Evolutionary conservation across 2,113 vertebrate genomes (phyloP).

Genomic region (Syngnathoides biaculeatus): DNA sequence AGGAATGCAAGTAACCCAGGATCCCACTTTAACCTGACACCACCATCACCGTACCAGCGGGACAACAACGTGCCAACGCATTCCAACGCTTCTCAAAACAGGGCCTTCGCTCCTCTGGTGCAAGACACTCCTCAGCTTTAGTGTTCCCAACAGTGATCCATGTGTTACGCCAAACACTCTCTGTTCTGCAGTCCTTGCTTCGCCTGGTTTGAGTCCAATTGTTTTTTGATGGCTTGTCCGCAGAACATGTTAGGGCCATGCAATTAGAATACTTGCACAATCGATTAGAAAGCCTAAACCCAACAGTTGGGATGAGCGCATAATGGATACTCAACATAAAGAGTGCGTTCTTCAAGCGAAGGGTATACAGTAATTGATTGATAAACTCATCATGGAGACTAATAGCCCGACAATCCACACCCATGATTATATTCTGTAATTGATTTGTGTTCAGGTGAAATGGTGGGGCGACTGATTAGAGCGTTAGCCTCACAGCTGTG

Average conservation of each 20-base stretch:
- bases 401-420: slow-evolving; percentile 25
- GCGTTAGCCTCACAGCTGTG: too few relatives aligned
- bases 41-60: slow-evolving; percentile 36
- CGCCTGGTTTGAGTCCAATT: background rate
- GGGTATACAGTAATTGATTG: slow-evolving; percentile 39
- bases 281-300: slow-evolving; percentile 51
- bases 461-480: too few relatives aligned
- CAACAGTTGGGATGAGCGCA: slow-evolving; percentile 56
- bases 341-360: slow-evolving; percentile 27
- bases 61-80: slow-evolving; percentile 58
- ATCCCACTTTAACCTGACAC: slow-evolving; percentile 63
- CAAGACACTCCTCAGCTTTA: slow-evolving; percentile 35
- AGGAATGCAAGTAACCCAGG: slow-evolving; percentile 55
- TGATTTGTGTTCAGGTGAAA: slow-evolving; percentile 6
- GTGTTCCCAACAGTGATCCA: slow-evolving; percentile 39
- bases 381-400: slow-evolving; percentile 45
- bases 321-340: slow-evolving; percentile 64
- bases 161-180: slow-evolving; percentile 18
- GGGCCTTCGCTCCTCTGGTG: slow-evolving; percentile 44
- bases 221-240: slow-evolving; percentile 29
- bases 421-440: slow-evolving; percentile 4
- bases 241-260: slow-evolving; percentile 38
- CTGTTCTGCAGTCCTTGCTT: slow-evolving; percentile 2
- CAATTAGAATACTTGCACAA: slow-evolving; percentile 32
- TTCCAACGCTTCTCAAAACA: slow-evolving; percentile 54